phyloP scores from a whole-genome alignment of 1,140 invertebrate genomes.

The Pseudomyrmex pallidus region DNA sequence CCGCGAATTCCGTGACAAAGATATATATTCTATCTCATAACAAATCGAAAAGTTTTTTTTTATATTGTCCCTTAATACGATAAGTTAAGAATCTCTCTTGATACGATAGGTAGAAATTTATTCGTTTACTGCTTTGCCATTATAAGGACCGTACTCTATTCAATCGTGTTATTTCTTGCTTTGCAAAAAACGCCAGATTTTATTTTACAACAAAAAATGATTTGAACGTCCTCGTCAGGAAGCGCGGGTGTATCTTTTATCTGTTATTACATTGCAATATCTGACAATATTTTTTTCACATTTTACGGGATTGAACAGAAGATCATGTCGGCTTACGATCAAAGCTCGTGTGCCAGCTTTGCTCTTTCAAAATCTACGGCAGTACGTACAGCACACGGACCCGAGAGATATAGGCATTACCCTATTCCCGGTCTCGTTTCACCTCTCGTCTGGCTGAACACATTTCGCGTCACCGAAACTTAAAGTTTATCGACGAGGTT shows the following conservation, averaged over 20 bases:
- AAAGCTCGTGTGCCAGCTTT: background rate
- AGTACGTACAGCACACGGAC: background rate
- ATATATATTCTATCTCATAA: background rate
- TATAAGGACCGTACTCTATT: too few relatives aligned
- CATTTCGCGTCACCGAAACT: slow-evolving; percentile 62
- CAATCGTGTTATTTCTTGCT: background rate
- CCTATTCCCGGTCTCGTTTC: slow-evolving; percentile 65
- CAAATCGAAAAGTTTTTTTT: too few relatives aligned
- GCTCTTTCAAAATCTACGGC: slow-evolving; percentile 19
- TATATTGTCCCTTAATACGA: too few relatives aligned
- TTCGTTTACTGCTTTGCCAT: too few relatives aligned
- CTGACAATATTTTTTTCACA: slow-evolving; percentile 1
- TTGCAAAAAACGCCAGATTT: background rate
- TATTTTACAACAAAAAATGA: background rate
- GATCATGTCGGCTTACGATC: slow-evolving; percentile 30
- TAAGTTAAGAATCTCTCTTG: too few relatives aligned
- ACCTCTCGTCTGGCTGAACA: slow-evolving; percentile 48
- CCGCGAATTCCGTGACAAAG: background rate
- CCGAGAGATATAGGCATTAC: slow-evolving; percentile 45
- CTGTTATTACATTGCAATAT: background rate
- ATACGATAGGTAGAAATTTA: background rate
- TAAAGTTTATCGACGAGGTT: slow-evolving; percentile 73
- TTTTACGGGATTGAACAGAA: slow-evolving; percentile 26
- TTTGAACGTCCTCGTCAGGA: background rate
- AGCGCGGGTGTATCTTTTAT: background rate